A percentile compares a stretch with the other conserved stretches of the same genome.
Conservation (phyloP, 2,113 vertebrate genomes). For the Microcebus lehilahytsara region DNA sequence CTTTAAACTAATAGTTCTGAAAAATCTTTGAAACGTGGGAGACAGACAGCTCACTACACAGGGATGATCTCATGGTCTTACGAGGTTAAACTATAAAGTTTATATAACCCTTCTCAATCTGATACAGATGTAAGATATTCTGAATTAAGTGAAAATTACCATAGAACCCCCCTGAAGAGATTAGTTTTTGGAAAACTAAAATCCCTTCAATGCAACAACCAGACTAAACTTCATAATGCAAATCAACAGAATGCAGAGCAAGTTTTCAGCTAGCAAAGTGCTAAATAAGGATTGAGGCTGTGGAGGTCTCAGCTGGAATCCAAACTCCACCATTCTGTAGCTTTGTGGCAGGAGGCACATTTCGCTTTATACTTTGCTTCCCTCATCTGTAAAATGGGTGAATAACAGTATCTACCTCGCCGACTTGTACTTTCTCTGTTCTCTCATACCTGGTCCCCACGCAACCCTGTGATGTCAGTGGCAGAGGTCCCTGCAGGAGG, state of each 20-base stretch:
- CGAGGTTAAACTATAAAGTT: neutral
- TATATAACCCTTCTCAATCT: neutral
- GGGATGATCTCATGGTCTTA: neutral
- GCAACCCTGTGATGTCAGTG: too few relatives aligned
- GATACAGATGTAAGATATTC: neutral
- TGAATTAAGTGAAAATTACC: constrained; percentile 25
- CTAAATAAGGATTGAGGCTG: neutral
- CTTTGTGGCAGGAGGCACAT: neutral
- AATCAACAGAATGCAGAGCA: too few relatives aligned
- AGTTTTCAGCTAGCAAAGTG: neutral
- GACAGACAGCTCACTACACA: neutral
- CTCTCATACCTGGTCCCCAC: neutral
- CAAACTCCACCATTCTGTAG: neutral
- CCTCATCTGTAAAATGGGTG: neutral
- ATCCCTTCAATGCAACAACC: neutral
- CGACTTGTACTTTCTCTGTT: neutral
- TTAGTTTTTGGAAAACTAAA: neutral
- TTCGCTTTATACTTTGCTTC: neutral
- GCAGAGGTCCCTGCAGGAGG: neutral
- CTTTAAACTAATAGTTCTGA: neutral
- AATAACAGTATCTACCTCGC: neutral
- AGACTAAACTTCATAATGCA: neutral
- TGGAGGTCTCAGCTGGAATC: too few relatives aligned
- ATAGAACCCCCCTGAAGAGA: neutral
- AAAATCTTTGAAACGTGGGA: neutral